Evolutionary conservation across 1,140 invertebrate genomes (phyloP).

Genomic region (Coelopa frigida): DNA sequence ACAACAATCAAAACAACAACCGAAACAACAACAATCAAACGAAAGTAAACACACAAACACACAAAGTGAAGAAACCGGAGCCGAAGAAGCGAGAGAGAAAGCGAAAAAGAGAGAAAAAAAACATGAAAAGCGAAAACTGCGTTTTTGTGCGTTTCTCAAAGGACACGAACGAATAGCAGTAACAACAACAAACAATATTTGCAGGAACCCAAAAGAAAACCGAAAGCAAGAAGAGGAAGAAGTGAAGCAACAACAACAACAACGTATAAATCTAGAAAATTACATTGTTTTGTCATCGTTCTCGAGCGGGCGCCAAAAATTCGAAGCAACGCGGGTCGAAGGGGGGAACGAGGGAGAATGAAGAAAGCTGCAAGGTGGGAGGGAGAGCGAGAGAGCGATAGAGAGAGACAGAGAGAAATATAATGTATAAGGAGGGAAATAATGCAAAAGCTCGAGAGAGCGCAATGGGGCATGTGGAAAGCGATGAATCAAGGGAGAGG

Average conservation of each 20-base stretch:
- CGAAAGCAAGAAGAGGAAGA: too few relatives aligned
- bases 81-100: too few relatives aligned
- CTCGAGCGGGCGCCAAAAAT: neutral
- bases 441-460: constrained; percentile 41
- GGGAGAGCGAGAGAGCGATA: neutral
- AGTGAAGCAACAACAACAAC: too few relatives aligned
- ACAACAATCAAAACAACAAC: too few relatives aligned
- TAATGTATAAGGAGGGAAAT: too few relatives aligned
- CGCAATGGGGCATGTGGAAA: constrained; percentile 8
- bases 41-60: too few relatives aligned
- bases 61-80: too few relatives aligned
- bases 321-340: constrained; percentile 11
- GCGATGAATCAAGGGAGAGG: neutral
- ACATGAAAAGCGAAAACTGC: constrained; percentile 32
- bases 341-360: too few relatives aligned
- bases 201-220: too few relatives aligned
- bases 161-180: constrained; percentile 15
- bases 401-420: constrained; percentile 16
- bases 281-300: constrained; percentile 44
- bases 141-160: constrained; percentile 22
- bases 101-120: too few relatives aligned
- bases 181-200: too few relatives aligned
- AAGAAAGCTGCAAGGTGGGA: neutral
- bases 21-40: too few relatives aligned
- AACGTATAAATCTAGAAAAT: constrained; percentile 44